Conservation (phyloP, 1,140 invertebrate genomes). For the Micrasema longulum region DNA sequence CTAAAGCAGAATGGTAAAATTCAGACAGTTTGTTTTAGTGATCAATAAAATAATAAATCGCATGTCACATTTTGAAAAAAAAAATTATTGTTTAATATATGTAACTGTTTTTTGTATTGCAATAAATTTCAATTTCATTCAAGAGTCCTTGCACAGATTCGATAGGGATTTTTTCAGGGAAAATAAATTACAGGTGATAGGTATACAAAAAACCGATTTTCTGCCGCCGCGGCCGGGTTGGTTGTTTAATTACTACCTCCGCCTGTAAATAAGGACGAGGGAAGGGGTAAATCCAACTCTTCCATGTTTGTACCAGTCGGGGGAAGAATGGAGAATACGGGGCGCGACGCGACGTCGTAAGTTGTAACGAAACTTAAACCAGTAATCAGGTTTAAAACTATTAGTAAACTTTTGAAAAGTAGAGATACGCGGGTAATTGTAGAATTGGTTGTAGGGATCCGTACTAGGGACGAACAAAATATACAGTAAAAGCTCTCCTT, state of each 20-base stretch:
- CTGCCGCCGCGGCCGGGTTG: slow-evolving; percentile 47
- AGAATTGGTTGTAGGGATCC: too few relatives aligned
- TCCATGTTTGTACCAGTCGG: neutral
- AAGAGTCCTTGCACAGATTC: neutral
- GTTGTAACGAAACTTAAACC: slow-evolving; percentile 47
- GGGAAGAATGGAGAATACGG: neutral
- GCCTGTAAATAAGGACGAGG: neutral
- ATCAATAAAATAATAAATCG: neutral
- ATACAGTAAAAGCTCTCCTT: too few relatives aligned
- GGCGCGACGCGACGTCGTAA: slow-evolving; percentile 45
- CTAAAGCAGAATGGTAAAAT: too few relatives aligned
- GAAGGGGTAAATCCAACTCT: neutral
- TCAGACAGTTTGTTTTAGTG: neutral
- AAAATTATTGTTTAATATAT: neutral
- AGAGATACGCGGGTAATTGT: too few relatives aligned
- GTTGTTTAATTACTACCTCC: slow-evolving; percentile 47
- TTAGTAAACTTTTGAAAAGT: slow-evolving; percentile 47
- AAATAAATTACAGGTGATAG: slow-evolving; percentile 11
- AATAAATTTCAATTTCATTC: neutral
- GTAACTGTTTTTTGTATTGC: neutral
- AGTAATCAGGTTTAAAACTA: slow-evolving; percentile 52
- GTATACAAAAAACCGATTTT: slow-evolving; percentile 41
- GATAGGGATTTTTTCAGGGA: neutral
- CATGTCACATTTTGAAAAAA: neutral
- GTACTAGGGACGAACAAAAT: too few relatives aligned